Evolutionary conservation across 2,113 vertebrate species (phyloP).

Genomic region (Lathamus discolor): DNA sequence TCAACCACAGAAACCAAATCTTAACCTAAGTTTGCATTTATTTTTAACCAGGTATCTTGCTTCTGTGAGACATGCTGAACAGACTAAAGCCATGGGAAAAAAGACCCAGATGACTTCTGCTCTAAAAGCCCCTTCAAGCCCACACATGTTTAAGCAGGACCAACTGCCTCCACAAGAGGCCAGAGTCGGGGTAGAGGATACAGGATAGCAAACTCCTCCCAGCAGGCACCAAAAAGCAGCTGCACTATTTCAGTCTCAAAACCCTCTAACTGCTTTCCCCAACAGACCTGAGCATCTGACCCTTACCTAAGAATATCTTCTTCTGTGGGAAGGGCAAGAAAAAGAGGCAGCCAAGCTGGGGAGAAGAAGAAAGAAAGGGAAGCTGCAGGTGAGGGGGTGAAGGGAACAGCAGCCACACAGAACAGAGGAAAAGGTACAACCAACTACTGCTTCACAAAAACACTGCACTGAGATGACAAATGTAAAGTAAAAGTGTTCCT

Average conservation of each 20-base stretch:
- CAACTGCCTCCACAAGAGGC: not conserved
- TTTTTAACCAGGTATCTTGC: not conserved
- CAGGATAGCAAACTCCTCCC: not conserved
- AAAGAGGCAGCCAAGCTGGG: not conserved
- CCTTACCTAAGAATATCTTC: not conserved
- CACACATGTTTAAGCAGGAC: not conserved
- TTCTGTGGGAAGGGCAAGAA: not conserved
- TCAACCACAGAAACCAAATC: not conserved
- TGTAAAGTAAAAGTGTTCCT: not conserved
- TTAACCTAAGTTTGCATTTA: not conserved
- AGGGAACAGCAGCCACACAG: not conserved
- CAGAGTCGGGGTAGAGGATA: not conserved
- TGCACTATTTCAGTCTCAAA: conserved; percentile 7
- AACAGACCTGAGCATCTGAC: not conserved
- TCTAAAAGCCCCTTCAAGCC: not conserved
- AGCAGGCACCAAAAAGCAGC: not conserved
- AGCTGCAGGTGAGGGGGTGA: not conserved
- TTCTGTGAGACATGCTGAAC: not conserved
- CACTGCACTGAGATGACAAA: not conserved
- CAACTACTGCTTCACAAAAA: not conserved
- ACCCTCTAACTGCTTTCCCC: not conserved
- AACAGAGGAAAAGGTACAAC: not conserved
- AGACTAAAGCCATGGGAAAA: not conserved
- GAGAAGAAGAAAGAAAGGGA: conserved; percentile 8
- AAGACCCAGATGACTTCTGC: not conserved